Conservation (phyloP, 1,140 invertebrate genomes). For the Wiebesia pumilae region DNA sequence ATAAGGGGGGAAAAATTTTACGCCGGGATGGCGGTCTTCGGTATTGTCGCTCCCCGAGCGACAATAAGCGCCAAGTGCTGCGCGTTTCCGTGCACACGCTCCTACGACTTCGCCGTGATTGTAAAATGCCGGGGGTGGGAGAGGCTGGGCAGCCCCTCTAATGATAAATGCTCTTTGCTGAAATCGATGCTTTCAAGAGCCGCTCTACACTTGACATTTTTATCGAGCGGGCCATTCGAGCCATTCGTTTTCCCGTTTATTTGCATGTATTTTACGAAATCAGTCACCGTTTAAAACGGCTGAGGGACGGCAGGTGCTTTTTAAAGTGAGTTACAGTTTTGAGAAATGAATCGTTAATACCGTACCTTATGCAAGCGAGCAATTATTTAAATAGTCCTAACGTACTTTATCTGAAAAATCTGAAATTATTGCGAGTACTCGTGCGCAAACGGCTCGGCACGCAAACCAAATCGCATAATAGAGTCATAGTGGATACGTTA, state of each 20-base stretch:
- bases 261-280: too few species aligned
- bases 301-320: too few species aligned
- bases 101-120: too few species aligned
- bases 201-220: too few species aligned
- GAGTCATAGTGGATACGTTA: neutral
- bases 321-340: neutral
- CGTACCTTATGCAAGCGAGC: neutral
- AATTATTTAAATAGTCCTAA: neutral
- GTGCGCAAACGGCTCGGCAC: neutral
- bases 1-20: neutral
- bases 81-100: neutral
- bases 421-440: neutral
- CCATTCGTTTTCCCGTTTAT: too few species aligned
- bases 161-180: too few species aligned
- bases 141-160: too few species aligned
- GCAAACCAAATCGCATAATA: neutral
- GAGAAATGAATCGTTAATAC: neutral
- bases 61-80: neutral
- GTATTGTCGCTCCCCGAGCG: neutral
- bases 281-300: too few species aligned
- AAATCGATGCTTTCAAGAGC: too few species aligned
- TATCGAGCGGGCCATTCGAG: too few species aligned
- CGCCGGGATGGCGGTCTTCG: neutral
- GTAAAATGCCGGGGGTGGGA: too few species aligned
- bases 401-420: neutral